These are phyloP conservation scores for Asarcornis scutulata DNA, from an alignment of 2,113 vertebrate genomes.

Conservation along the genomic window DNA sequence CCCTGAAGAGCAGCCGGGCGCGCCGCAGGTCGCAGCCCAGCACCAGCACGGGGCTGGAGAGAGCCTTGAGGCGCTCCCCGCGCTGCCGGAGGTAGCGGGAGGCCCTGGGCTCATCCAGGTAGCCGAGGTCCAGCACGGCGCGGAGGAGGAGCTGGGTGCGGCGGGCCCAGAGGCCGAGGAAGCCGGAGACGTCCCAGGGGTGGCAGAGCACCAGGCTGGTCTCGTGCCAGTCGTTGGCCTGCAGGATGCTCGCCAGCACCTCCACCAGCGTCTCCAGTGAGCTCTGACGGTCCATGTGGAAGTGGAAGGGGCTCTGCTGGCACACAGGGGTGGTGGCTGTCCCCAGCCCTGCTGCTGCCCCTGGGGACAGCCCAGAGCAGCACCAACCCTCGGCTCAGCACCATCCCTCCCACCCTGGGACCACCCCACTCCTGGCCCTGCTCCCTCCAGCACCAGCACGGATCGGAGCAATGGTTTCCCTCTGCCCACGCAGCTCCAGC, in stretches of 20 bases:
- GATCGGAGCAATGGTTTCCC: no score
- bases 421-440: background rate
- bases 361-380: background rate
- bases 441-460: no score
- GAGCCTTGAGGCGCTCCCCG: conserved; percentile 32
- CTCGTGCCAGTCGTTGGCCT: conserved; percentile 80
- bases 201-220: conserved; percentile 82
- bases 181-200: conserved; percentile 78
- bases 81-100: conserved; percentile 73
- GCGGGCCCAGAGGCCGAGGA: conserved; percentile 59
- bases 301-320: conserved; percentile 87
- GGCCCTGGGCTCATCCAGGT: conserved; percentile 50
- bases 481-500: background rate
- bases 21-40: conserved; percentile 83
- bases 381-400: background rate
- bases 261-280: conserved; percentile 81
- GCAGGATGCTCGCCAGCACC: conserved; percentile 79
- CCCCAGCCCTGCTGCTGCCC: background rate
- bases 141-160: conserved; percentile 71
- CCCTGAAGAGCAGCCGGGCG: conserved; percentile 77
- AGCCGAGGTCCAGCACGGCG: conserved; percentile 82
- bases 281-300: conserved; percentile 84
- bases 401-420: background rate
- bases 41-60: conserved; percentile 79
- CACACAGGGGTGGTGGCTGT: background rate